Conservation (phyloP, 2,113 vertebrate species). For the Chloroceryle aenea region DNA sequence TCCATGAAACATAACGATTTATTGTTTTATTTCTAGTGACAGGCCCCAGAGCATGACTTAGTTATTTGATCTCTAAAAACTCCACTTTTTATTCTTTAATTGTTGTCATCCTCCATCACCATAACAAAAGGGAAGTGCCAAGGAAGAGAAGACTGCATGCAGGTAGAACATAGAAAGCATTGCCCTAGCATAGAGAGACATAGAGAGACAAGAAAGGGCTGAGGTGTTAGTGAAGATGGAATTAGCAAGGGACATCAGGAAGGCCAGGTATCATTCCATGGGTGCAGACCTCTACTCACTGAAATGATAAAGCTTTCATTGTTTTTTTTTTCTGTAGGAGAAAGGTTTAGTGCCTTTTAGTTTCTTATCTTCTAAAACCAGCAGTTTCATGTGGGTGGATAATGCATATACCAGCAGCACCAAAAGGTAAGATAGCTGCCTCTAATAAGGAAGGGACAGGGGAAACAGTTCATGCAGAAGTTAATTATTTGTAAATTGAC, state of each 20-base stretch:
- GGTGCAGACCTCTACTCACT: neutral
- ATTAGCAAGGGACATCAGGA: neutral
- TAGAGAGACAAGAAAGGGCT: neutral
- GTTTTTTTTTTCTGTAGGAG: neutral
- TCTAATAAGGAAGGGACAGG: neutral
- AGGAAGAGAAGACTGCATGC: neutral
- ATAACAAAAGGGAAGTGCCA: neutral
- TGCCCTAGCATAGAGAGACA: neutral
- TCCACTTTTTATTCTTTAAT: neutral
- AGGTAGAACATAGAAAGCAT: neutral
- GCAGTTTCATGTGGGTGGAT: neutral
- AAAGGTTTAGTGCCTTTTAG: neutral
- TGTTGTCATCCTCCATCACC: neutral
- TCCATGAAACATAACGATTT: neutral
- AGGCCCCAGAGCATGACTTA: neutral
- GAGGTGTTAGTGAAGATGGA: rapidly evolving
- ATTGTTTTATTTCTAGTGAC: neutral
- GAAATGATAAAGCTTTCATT: neutral
- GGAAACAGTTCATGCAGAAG: neutral
- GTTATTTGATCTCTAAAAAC: neutral
- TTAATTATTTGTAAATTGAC: slow-evolving; percentile 31
- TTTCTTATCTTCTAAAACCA: neutral
- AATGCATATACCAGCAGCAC: neutral
- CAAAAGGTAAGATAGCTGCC: neutral
- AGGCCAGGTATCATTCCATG: neutral